phyloP scores from a whole-genome alignment of 2,888 invertebrate genomes.

The Synergus laeviventris region DNA sequence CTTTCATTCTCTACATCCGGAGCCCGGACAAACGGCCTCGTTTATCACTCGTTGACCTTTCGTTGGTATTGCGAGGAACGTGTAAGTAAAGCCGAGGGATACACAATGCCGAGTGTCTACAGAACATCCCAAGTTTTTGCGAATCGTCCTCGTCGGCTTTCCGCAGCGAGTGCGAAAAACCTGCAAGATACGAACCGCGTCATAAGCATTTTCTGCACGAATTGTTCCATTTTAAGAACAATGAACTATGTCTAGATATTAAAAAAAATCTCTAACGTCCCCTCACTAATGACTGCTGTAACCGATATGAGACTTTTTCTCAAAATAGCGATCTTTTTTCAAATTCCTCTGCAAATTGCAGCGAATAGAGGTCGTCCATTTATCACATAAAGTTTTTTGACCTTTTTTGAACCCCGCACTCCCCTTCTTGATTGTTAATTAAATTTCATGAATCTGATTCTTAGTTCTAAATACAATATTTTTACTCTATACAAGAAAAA shows the following conservation, averaged over 20 bases:
- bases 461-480: too few species aligned
- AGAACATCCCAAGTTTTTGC: constrained; percentile 54
- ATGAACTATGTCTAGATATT: neutral
- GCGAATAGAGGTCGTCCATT: too few species aligned
- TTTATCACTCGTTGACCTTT: constrained; percentile 65
- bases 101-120: constrained; percentile 57
- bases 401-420: too few species aligned
- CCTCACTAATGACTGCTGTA: neutral
- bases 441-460: too few species aligned
- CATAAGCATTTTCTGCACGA: neutral
- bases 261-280: neutral
- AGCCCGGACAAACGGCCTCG: constrained; percentile 61
- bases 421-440: too few species aligned
- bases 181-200: constrained; percentile 41
- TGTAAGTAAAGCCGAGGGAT: constrained; percentile 40
- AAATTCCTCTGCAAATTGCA: neutral
- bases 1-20: constrained; percentile 66
- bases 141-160: constrained; percentile 53
- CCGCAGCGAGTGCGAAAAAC: constrained; percentile 44
- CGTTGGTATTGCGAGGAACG: constrained; percentile 50
- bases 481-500: too few species aligned
- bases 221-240: constrained; percentile 1
- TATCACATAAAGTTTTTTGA: too few species aligned
- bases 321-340: neutral
- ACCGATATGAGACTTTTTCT: neutral